Percentiles rank a stretch among this genome's conserved stretches.
Evolutionary conservation across 2,888 invertebrate genomes (phyloP).

Genomic region (Meteorus colon): DNA sequence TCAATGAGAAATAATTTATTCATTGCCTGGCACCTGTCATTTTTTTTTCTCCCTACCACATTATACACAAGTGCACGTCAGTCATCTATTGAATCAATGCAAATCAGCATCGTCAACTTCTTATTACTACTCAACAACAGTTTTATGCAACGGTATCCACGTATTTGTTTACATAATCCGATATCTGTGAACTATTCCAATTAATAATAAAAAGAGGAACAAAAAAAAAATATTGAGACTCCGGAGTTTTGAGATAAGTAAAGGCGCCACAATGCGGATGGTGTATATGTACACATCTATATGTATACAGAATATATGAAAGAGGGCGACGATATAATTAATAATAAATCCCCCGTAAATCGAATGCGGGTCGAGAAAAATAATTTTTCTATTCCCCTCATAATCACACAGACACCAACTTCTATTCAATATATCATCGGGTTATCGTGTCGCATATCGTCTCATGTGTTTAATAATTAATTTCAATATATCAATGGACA

Average conservation of each 20-base stretch:
- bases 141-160: slow-evolving; percentile 22
- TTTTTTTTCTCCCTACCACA: not conserved
- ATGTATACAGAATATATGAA: not conserved
- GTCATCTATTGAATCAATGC: slow-evolving; percentile 14
- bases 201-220: not conserved
- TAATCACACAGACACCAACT: not conserved
- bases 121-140: slow-evolving; percentile 11
- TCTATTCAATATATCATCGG: not conserved
- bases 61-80: slow-evolving; percentile 13
- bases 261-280: not conserved
- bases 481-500: not conserved
- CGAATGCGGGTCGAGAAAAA: slow-evolving; percentile 19
- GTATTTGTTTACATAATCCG: slow-evolving; percentile 22
- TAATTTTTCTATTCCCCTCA: slow-evolving; percentile 11
- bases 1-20: not conserved
- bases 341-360: slow-evolving; percentile 12
- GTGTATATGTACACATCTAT: not conserved
- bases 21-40: slow-evolving; percentile 18
- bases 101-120: slow-evolving; percentile 18
- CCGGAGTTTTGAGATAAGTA: not conserved
- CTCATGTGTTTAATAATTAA: slow-evolving; percentile 3
- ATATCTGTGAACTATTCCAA: not conserved
- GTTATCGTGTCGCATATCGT: not conserved
- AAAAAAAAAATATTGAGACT: not conserved
- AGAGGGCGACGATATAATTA: slow-evolving; percentile 8